Conservation (phyloP, 1,140 invertebrate species). For the Gryon sp. region DNA sequence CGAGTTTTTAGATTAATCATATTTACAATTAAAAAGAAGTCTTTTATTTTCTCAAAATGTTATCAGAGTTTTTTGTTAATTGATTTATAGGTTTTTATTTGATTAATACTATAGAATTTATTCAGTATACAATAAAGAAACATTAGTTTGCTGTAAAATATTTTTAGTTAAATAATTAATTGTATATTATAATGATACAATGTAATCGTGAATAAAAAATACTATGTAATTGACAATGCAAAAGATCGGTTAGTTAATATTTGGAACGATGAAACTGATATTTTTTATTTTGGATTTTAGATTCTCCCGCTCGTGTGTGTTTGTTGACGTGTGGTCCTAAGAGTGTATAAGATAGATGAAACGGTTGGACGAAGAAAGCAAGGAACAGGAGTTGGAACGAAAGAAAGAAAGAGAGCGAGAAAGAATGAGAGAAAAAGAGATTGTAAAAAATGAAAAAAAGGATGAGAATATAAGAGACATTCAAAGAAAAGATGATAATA, state of each 20-base stretch:
- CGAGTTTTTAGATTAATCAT: conserved; percentile 25
- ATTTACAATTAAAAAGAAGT: conserved; percentile 12
- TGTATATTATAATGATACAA: background rate
- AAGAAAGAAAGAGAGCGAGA: conserved; percentile 1
- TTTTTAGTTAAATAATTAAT: conserved; percentile 4
- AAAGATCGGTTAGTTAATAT: conserved; percentile 38
- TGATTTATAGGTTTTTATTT: conserved; percentile 25
- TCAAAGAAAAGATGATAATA: background rate
- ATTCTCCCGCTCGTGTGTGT: conserved; percentile 36
- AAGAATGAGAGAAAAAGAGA: background rate
- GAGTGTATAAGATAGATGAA: conserved; percentile 7
- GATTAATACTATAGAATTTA: conserved; percentile 10
- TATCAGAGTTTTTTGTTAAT: conserved; percentile 21
- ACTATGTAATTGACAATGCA: background rate
- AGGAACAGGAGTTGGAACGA: too few species aligned
- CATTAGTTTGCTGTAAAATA: conserved; percentile 17
- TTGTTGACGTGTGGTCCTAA: conserved; percentile 43
- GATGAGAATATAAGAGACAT: background rate
- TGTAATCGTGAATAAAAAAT: too few species aligned
- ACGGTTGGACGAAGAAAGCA: background rate
- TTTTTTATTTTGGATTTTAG: conserved; percentile 19
- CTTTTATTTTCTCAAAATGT: conserved; percentile 31
- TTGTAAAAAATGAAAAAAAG: conserved; percentile 4
- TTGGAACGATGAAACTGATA: conserved; percentile 14
- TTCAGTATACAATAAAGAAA: background rate